Base-by-base conservation (phyloP, 2,888 invertebrate genomes). In the Prionchulus punctatus region DNA sequence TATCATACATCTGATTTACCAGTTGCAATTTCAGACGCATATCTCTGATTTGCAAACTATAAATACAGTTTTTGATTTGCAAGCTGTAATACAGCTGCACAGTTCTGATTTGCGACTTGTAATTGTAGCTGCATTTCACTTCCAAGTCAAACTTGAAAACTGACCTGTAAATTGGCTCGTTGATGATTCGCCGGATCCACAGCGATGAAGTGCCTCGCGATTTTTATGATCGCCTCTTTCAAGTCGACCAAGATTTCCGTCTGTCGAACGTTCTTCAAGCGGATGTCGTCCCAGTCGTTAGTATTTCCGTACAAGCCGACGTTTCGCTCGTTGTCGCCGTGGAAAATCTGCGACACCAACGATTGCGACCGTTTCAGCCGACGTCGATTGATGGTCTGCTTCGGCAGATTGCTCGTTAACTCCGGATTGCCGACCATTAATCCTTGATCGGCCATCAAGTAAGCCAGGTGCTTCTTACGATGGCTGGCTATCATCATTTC, bases 231-330 rank as follows among this genome's bases (percentile, higher is more conserved):
- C 30, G 92, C 87, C 76, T 98, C 94, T 63, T 94, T 80, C 54
- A 98, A 78, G 76, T 96, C 94, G n/a, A 98, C 92, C 62, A 98
- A 77, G 67, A 96, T 84, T 78, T 98, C 96, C 65, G 98, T 98
- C 76, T 96, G 96, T 60, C 86, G 83, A 54, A 98, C 88, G 77
- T 98, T 98, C 74, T 98, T 98, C 59, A 85, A 87, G 70, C 91
- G 85, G 18, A 85, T 78, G 72, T 86, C 86, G 1, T 56, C 71
- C 43, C 66, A 66, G 56, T 65, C 65, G 28, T 68, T 71, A 64
- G 89, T 87, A 60, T 79, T 81, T 18, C 15, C 18, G n/a, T 64
- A 63, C 2, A 58, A 60, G 25, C 65, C 65, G 1, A 70, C 71
- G 4, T 18, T 27, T 4, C 31, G 45, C 2, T 18, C 3, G 7